These are phyloP conservation scores for Enteromius fasciolatus DNA, from an alignment of 2,797 vertebrate genomes.

Conservation along the genomic window DNA sequence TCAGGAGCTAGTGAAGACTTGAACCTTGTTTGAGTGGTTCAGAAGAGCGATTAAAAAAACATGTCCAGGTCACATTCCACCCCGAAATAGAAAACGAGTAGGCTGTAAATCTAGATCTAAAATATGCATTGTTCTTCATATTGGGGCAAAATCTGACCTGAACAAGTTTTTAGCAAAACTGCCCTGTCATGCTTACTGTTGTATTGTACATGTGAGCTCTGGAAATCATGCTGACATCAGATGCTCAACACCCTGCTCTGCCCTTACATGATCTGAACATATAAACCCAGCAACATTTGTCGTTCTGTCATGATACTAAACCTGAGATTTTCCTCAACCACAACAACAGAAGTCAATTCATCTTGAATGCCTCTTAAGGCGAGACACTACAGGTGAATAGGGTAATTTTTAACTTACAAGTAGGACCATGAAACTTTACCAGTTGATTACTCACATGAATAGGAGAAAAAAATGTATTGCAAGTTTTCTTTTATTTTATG, in stretches of 20 bases:
- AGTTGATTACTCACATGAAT: no score
- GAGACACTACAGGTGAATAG: no score
- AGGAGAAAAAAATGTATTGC: no score
- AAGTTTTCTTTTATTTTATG: no score
- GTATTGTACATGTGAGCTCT: not conserved
- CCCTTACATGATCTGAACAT: constrained; percentile 16
- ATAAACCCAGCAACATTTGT: constrained; percentile 17
- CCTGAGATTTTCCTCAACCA: constrained; percentile 13
- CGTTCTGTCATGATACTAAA: constrained; percentile 9
- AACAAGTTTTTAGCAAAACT: not conserved
- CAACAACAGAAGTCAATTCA: constrained; percentile 13
- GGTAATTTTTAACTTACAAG: no score
- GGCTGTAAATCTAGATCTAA: not conserved
- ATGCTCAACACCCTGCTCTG: constrained; percentile 3
- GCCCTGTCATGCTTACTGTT: no score
- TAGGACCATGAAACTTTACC: no score
- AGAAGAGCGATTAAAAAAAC: not conserved
- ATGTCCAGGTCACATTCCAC: not conserved
- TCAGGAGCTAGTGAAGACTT: not conserved
- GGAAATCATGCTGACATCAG: not conserved
- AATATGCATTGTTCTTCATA: not conserved
- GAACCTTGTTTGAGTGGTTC: not conserved
- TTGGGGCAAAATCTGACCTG: not conserved
- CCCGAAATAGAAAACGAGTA: not conserved
- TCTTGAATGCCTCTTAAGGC: not conserved